Evolutionary conservation across 37 sponge, comb jelly and placozoan species (phyloP).

Genomic region (Chondrosia reniformis): DNA sequence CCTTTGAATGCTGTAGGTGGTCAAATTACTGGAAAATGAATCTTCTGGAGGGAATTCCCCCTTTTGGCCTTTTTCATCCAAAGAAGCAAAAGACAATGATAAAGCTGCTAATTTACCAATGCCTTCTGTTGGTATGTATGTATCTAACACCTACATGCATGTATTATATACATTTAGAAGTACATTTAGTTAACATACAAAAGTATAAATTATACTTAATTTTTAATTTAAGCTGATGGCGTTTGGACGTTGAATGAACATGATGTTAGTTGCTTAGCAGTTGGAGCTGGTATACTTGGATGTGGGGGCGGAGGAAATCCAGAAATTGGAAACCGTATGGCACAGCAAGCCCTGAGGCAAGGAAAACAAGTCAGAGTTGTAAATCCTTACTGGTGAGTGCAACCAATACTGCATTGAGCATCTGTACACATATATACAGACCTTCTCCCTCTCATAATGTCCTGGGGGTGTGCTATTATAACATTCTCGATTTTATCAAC

Average conservation of each 20-base stretch:
- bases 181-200: neutral
- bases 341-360: conserved; percentile 24
- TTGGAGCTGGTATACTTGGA: conserved; percentile 83
- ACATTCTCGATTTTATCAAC: no score
- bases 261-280: conserved; percentile 73
- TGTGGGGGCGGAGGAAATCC: conserved; percentile 92
- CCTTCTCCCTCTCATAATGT: no score
- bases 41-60: conserved; percentile 4
- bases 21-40: no score
- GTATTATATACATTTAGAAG: neutral
- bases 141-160: neutral
- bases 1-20: no score
- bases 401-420: no score
- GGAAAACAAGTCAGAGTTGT: conserved; percentile 51
- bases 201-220: neutral
- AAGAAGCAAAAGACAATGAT: conserved; percentile 37
- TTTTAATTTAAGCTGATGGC: conserved; percentile 17
- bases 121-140: conserved; percentile 28
- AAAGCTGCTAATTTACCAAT: conserved; percentile 33
- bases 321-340: conserved; percentile 39
- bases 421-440: no score
- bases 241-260: conserved; percentile 56
- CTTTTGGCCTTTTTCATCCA: conserved; percentile 52
- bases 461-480: no score
- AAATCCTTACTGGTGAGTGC: conserved; percentile 53